Evolutionary conservation across 2,113 vertebrate species (phyloP).

Genomic region (Epinephelus lanceolatus): DNA sequence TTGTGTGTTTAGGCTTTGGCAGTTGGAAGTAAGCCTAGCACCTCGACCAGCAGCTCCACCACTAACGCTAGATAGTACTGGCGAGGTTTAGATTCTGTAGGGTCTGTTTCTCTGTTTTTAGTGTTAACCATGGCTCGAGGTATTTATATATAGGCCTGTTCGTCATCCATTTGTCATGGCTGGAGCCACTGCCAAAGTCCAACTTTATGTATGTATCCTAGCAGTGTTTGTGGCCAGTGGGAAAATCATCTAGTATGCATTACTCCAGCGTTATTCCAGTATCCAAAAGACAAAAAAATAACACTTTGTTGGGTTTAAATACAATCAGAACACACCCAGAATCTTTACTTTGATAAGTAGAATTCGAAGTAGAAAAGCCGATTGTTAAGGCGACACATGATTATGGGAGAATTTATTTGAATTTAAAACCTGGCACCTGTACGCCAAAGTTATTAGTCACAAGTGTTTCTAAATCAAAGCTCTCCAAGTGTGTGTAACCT

Average conservation of each 20-base stretch:
- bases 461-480: background rate
- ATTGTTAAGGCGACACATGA: too few species aligned
- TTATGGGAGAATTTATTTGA: background rate
- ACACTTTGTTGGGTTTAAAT: background rate
- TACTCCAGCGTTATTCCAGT: background rate
- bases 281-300: background rate
- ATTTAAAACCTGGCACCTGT: background rate
- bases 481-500: background rate
- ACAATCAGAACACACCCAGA: background rate
- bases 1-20: slow-evolving; percentile 60
- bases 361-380: too few species aligned
- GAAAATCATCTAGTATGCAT: background rate
- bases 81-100: slow-evolving; percentile 5
- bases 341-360: background rate
- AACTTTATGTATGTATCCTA: slow-evolving; percentile 2
- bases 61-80: slow-evolving; percentile 18
- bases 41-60: slow-evolving; percentile 9
- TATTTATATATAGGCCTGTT: slow-evolving; percentile 5
- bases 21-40: slow-evolving; percentile 40
- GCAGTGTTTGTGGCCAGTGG: background rate
- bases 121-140: background rate
- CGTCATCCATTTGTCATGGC: slow-evolving; percentile 17
- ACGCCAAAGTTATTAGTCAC: background rate
- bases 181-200: background rate
- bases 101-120: slow-evolving; percentile 21